Evolutionary conservation across 2,888 invertebrate species (phyloP).

Genomic region (Dasysyrphus tricinctus): DNA sequence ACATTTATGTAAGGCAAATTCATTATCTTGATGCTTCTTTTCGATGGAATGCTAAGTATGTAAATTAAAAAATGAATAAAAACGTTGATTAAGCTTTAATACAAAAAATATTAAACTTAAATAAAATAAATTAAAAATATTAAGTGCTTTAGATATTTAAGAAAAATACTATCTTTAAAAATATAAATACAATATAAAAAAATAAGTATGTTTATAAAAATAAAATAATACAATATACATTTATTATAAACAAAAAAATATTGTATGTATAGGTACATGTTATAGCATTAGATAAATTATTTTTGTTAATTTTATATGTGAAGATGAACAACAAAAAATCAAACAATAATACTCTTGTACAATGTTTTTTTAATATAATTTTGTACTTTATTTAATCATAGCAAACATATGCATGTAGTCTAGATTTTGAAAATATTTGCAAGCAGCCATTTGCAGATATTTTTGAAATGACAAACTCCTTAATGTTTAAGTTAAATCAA

Average conservation of each 20-base stretch:
- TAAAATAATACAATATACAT: slow-evolving; percentile 1
- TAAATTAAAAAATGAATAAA: not conserved
- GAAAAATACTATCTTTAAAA: slow-evolving; percentile 10
- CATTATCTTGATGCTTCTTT: not conserved
- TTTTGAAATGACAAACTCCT: slow-evolving; percentile 16
- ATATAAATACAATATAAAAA: slow-evolving; percentile 10
- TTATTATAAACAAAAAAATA: not conserved
- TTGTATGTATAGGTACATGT: slow-evolving; percentile 46
- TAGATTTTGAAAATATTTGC: slow-evolving; percentile 35
- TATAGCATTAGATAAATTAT: slow-evolving; percentile 48
- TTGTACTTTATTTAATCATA: slow-evolving; percentile 25
- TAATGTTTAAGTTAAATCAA: not conserved
- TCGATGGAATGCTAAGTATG: not conserved
- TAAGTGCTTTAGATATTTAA: slow-evolving; percentile 56
- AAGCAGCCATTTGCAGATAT: slow-evolving; percentile 68
- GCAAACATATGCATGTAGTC: not conserved
- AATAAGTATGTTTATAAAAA: slow-evolving; percentile 43
- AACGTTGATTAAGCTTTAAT: not conserved
- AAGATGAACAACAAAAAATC: not conserved
- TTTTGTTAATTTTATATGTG: slow-evolving; percentile 56
- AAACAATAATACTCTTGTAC: slow-evolving; percentile 45
- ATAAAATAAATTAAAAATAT: not conserved
- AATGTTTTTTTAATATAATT: slow-evolving; percentile 35
- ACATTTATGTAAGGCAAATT: not conserved
- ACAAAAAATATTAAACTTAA: not conserved